Conservation (phyloP, 2,797 vertebrate genomes). For the Notamacropus eugenii region DNA sequence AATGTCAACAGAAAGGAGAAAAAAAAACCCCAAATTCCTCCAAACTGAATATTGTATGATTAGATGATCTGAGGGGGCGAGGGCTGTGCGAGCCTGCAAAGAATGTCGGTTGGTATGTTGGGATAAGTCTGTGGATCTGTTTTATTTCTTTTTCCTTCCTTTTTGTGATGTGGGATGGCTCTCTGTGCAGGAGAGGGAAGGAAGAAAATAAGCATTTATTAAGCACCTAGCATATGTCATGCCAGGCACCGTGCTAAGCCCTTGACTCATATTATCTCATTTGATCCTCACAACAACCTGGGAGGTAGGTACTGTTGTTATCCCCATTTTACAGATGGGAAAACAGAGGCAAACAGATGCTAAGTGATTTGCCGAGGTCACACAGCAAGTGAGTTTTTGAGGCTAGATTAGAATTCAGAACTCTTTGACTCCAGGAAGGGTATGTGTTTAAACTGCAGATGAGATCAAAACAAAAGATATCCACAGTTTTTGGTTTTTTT, state of each 20-base stretch:
- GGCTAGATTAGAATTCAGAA: not conserved
- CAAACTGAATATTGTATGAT: not conserved
- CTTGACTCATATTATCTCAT: rapidly evolving
- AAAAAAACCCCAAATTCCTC: not conserved
- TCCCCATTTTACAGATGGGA: not conserved
- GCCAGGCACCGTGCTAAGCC: no score
- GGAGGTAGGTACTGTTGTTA: rapidly evolving
- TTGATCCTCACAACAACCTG: not conserved
- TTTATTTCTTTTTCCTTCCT: no score
- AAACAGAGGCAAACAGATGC: not conserved
- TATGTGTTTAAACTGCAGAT: not conserved
- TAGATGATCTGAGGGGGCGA: not conserved
- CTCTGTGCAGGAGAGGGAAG: not conserved
- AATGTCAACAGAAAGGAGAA: not conserved
- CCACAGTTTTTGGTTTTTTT: not conserved
- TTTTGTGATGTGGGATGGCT: not conserved
- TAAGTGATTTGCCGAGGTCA: not conserved
- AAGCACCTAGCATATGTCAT: not conserved
- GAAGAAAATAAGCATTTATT: not conserved
- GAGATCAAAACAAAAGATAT: not conserved
- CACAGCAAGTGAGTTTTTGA: not conserved
- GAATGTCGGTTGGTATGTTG: no score
- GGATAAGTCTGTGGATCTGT: no score
- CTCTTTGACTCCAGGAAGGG: not conserved
- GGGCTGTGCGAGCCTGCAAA: not conserved